phyloP scores from a whole-genome alignment of 2,797 vertebrate species.

The Ataeniobius toweri region DNA sequence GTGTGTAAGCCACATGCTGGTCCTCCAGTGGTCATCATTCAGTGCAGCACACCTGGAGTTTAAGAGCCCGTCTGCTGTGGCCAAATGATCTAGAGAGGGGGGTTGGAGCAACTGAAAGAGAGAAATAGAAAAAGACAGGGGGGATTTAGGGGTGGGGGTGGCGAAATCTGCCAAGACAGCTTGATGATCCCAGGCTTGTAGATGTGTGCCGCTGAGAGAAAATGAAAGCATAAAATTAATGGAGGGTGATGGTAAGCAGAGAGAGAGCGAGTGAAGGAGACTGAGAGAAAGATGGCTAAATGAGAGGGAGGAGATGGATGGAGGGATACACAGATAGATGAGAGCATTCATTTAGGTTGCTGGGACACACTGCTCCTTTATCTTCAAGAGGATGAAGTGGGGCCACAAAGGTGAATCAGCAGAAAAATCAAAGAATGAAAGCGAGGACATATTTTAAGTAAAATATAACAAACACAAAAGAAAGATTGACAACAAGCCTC shows the following conservation, averaged over 20 bases:
- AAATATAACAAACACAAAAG: neutral
- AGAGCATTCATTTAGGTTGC: constrained; percentile 44
- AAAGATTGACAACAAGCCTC: neutral
- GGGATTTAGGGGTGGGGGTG: constrained; percentile 25
- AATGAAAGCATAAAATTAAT: constrained; percentile 41
- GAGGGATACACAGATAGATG: constrained; percentile 40
- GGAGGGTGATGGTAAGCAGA: constrained; percentile 11
- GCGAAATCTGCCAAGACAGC: constrained; percentile 28
- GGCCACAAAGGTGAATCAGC: constrained; percentile 28
- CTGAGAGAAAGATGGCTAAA: constrained; percentile 36
- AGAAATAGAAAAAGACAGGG: constrained; percentile 7
- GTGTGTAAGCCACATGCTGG: constrained; percentile 20
- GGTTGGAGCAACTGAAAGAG: constrained; percentile 15
- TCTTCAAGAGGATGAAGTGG: constrained; percentile 29
- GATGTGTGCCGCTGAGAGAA: constrained; percentile 28
- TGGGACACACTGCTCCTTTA: constrained; percentile 44
- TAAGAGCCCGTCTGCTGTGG: constrained; percentile 44
- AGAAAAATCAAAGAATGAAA: constrained; percentile 15
- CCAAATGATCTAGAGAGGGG: constrained; percentile 55
- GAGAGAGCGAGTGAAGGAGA: constrained; percentile 3
- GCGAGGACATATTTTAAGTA: neutral
- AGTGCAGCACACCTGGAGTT: constrained; percentile 59
- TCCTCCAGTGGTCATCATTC: constrained; percentile 55
- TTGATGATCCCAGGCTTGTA: neutral
- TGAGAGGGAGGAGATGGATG: constrained; percentile 46